Percentiles rank a stretch among this genome's conserved stretches.
Conservation (phyloP, 2,797 vertebrate species). For the Hoplostethus mediterraneus region DNA sequence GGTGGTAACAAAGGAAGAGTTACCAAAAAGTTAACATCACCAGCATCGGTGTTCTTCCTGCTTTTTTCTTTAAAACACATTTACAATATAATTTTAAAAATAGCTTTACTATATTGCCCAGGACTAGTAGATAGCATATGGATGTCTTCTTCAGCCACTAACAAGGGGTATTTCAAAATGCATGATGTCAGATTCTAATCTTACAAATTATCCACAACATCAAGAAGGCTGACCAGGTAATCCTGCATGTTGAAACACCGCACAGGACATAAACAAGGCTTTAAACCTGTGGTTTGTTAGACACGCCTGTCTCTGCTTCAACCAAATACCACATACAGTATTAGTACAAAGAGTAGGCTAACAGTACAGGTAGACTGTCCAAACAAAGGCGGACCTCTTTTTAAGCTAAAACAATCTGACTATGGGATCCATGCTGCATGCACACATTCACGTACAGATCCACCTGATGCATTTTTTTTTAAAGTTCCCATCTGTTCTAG, state of each 20-base stretch:
- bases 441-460: slow-evolving; percentile 63
- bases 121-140: slow-evolving; percentile 13
- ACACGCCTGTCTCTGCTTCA: slow-evolving; percentile 42
- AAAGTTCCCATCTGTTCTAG: background rate
- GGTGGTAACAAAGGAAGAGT: background rate
- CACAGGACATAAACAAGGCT: slow-evolving; percentile 31
- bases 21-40: slow-evolving; percentile 2
- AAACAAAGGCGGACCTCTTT: slow-evolving; percentile 59
- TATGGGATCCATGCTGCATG: slow-evolving; percentile 71
- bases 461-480: slow-evolving; percentile 54
- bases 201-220: slow-evolving; percentile 14
- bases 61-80: slow-evolving; percentile 7
- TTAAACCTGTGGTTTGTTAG: slow-evolving; percentile 58
- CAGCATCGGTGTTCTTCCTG: slow-evolving; percentile 44
- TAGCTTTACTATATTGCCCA: slow-evolving; percentile 8
- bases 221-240: slow-evolving; percentile 20
- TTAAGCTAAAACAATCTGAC: slow-evolving; percentile 15
- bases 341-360: slow-evolving; percentile 19
- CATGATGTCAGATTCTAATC: slow-evolving; percentile 24
- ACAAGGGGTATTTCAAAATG: slow-evolving; percentile 62
- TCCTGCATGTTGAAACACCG: slow-evolving; percentile 69
- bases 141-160: slow-evolving; percentile 11
- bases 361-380: slow-evolving; percentile 50
- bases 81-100: background rate
- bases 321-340: slow-evolving; percentile 25